Conservation (phyloP, 2,113 vertebrate genomes). For the Mungos mungo region DNA sequence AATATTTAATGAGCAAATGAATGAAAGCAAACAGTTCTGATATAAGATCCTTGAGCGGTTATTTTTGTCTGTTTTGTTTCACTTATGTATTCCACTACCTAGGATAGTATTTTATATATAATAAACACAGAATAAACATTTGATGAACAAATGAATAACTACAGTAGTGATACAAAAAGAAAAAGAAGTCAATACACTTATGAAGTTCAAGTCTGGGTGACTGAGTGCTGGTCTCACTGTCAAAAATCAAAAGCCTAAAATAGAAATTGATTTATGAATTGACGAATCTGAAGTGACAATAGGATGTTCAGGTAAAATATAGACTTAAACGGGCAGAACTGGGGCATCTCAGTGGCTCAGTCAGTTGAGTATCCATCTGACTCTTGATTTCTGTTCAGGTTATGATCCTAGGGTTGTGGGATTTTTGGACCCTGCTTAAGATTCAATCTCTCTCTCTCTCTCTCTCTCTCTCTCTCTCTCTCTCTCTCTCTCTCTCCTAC, state of each 20-base stretch:
- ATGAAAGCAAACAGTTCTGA: neutral
- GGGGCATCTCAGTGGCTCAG: too few species aligned
- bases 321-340: constrained; percentile 21
- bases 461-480: too few species aligned
- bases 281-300: neutral
- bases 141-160: neutral
- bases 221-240: neutral
- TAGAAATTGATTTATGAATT: neutral
- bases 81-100: neutral
- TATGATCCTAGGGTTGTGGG: too few species aligned
- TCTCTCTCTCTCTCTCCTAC: too few species aligned
- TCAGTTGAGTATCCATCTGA: too few species aligned
- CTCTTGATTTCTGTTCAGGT: too few species aligned
- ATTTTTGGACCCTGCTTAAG: too few species aligned
- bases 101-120: neutral
- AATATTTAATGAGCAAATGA: constrained; percentile 12
- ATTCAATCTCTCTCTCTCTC: too few species aligned
- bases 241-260: constrained; percentile 24
- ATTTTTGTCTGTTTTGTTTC: constrained; percentile 33
- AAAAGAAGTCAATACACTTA: neutral
- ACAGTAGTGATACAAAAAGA: neutral
- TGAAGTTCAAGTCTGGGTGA: neutral
- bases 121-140: neutral
- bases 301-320: neutral
- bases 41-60: neutral